A percentile compares a stretch with the other conserved stretches of the same genome.
These are phyloP conservation scores for Ligdia adustata DNA, from an alignment of 2,888 invertebrate species.

Conservation along the genomic window DNA sequence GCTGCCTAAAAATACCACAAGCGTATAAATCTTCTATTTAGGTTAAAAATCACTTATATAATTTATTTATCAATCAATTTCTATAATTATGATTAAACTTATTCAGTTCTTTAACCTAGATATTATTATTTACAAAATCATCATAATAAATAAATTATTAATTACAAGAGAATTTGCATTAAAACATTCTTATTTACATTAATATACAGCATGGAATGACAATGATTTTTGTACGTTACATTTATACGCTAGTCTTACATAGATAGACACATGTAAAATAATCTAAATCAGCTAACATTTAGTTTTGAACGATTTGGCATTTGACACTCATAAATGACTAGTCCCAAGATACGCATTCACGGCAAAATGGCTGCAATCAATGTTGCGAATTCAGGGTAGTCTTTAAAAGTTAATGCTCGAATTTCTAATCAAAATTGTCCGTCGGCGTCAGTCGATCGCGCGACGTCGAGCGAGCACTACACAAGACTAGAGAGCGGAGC, in stretches of 20 bases:
- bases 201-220: conserved; percentile 73
- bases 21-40: conserved; percentile 5
- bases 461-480: conserved; percentile 77
- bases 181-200: conserved; percentile 72
- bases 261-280: conserved; percentile 23
- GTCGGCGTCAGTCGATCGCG: conserved; percentile 51
- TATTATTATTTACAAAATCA: conserved; percentile 68
- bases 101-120: conserved; percentile 57
- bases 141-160: conserved; percentile 51
- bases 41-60: conserved; percentile 8
- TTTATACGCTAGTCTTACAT: conserved; percentile 40
- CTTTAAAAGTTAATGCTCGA: conserved; percentile 35
- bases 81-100: conserved; percentile 20
- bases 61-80: conserved; percentile 8
- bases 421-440: conserved; percentile 45
- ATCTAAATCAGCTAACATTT: conserved; percentile 35
- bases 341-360: conserved; percentile 30
- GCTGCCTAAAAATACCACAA: conserved; percentile 6
- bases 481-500: conserved; percentile 88
- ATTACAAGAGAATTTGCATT: conserved; percentile 62
- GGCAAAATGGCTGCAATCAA: conserved; percentile 27
- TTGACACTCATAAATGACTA: conserved; percentile 51
- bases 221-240: conserved; percentile 78
- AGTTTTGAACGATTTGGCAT: conserved; percentile 66
- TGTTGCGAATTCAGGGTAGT: conserved; percentile 5